Evolutionary conservation across 2,888 invertebrate species (phyloP).

Genomic region (Cremastobaeus sp.): DNA sequence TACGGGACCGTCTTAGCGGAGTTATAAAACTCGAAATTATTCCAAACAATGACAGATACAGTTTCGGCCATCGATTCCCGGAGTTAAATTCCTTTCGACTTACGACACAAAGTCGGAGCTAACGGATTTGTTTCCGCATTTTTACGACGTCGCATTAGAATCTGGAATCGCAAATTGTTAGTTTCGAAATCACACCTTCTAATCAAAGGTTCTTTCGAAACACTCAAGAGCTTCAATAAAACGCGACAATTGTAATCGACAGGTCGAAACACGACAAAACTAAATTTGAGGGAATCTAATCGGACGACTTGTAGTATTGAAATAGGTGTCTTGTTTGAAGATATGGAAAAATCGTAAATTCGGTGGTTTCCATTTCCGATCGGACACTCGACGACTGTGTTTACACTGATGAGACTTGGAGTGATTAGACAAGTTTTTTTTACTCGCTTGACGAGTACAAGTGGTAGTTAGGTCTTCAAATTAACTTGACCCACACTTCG

Average conservation of each 20-base stretch:
- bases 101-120: slow-evolving; percentile 12
- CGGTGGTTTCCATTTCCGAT: slow-evolving; percentile 51
- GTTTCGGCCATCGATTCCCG: slow-evolving; percentile 30
- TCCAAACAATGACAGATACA: slow-evolving; percentile 46
- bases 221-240: background rate
- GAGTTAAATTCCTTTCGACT: slow-evolving; percentile 42
- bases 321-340: slow-evolving; percentile 62
- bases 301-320: slow-evolving; percentile 60
- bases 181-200: slow-evolving; percentile 12
- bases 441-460: slow-evolving; percentile 55
- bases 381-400: slow-evolving; percentile 47
- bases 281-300: slow-evolving; percentile 54
- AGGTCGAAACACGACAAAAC: slow-evolving; percentile 16
- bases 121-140: too few species aligned
- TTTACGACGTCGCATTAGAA: slow-evolving; percentile 14
- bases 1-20: slow-evolving; percentile 32
- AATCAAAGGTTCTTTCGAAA: background rate
- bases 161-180: background rate
- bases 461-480: slow-evolving; percentile 57
- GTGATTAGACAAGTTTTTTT: slow-evolving; percentile 64
- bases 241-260: background rate
- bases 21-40: slow-evolving; percentile 56
- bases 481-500: slow-evolving; percentile 56
- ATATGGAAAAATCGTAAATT: slow-evolving; percentile 64
- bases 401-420: slow-evolving; percentile 59